These are phyloP conservation scores for Sisyra nigra DNA, from an alignment of 2,888 invertebrate genomes.

Conservation along the genomic window DNA sequence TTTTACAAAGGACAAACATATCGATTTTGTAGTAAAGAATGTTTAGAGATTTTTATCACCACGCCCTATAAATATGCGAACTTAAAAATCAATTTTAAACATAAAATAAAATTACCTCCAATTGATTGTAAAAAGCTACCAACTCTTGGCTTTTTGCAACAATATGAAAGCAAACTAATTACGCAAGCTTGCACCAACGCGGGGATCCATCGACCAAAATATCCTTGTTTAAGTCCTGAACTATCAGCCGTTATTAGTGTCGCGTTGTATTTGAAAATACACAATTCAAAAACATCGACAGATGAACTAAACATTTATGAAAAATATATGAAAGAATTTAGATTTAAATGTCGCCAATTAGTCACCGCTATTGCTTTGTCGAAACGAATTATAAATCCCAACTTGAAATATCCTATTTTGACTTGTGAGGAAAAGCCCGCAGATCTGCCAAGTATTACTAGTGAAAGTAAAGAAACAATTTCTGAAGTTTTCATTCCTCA, in stretches of 20 bases:
- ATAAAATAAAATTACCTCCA: constrained; percentile 25
- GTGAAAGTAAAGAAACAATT: background rate
- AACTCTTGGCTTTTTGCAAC: constrained; percentile 41
- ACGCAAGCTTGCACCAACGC: constrained; percentile 36
- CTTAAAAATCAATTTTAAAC: constrained; percentile 24
- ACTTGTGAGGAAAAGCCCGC: background rate
- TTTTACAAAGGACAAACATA: constrained; percentile 33
- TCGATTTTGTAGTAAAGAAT: constrained; percentile 35
- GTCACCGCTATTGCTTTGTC: constrained; percentile 28
- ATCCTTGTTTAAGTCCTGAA: constrained; percentile 35
- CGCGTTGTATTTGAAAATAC: constrained; percentile 38
- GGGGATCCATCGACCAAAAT: constrained; percentile 37
- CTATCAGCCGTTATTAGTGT: constrained; percentile 37
- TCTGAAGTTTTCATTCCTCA: background rate
- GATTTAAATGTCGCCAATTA: constrained; percentile 26
- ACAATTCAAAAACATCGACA: constrained; percentile 26
- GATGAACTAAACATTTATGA: constrained; percentile 23
- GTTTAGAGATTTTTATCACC: constrained; percentile 34
- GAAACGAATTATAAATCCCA: constrained; percentile 38
- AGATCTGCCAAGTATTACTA: background rate
- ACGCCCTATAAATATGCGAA: constrained; percentile 33
- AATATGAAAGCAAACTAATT: constrained; percentile 35
- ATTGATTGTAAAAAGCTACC: constrained; percentile 34
- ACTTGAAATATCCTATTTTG: constrained; percentile 13
- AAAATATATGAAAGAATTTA: constrained; percentile 19